Evolutionary conservation across 2,113 vertebrate genomes (phyloP).

Genomic region (Sitta europaea): DNA sequence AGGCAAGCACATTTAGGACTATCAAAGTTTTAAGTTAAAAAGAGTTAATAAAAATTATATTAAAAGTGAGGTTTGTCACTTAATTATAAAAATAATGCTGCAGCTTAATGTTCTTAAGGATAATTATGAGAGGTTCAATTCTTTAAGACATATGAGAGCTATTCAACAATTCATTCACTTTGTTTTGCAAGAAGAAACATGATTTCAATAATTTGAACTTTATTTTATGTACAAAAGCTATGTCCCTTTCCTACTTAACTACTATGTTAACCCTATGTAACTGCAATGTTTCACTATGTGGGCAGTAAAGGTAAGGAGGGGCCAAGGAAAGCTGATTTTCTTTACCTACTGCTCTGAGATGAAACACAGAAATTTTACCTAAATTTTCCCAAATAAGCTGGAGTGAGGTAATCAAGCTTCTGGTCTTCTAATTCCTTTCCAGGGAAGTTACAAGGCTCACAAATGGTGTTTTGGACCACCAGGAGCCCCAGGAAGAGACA

Average conservation of each 20-base stretch:
- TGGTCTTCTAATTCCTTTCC: neutral
- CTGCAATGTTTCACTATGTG: neutral
- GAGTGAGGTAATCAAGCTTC: neutral
- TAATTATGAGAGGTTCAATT: neutral
- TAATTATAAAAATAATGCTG: neutral
- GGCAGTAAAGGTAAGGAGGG: neutral
- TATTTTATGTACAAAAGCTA: fast-evolving
- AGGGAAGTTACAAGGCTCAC: neutral
- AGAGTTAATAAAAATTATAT: neutral
- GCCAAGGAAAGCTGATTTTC: neutral
- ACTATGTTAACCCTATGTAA: neutral
- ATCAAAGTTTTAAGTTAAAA: neutral
- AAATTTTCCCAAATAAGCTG: neutral
- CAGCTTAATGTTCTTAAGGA: neutral
- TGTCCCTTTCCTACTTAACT: neutral
- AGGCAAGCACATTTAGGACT: neutral
- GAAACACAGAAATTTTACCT: neutral
- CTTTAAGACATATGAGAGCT: neutral
- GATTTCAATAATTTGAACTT: neutral
- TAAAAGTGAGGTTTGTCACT: neutral
- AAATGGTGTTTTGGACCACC: neutral
- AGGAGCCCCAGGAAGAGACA: neutral
- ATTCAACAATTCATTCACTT: neutral
- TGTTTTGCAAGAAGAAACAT: neutral
- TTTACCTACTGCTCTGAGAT: neutral